A percentile compares a stretch with the other conserved stretches of the same genome.
Evolutionary conservation across 1,140 invertebrate genomes (phyloP).

Genomic region (Rhopalosiphum padi): DNA sequence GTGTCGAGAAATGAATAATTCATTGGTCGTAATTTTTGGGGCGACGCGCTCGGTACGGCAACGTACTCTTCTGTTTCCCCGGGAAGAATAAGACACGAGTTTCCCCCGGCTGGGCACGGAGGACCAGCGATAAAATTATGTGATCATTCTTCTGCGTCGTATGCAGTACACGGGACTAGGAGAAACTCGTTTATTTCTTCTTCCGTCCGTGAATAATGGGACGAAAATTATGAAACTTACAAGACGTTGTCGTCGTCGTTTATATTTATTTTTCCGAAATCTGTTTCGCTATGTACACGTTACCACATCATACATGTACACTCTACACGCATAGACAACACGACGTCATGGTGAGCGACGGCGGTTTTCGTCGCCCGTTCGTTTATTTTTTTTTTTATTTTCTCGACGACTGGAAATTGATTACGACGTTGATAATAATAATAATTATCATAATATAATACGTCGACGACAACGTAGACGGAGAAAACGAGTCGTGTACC

Average conservation of each 20-base stretch:
- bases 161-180: not conserved
- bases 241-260: constrained; percentile 13
- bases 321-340: not conserved
- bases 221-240: constrained; percentile 46
- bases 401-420: not conserved
- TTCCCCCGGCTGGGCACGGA: not conserved
- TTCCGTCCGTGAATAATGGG: constrained; percentile 39
- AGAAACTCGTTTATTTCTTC: constrained; percentile 35
- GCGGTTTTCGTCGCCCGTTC: not conserved
- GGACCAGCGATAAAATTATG: not conserved
- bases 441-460: not conserved
- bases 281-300: not conserved
- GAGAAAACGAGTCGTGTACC: not conserved
- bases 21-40: constrained; percentile 37
- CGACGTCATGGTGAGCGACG: constrained; percentile 18
- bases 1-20: constrained; percentile 49
- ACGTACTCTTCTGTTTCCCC: not conserved
- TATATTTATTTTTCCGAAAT: constrained; percentile 28
- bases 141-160: constrained; percentile 22
- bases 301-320: not conserved
- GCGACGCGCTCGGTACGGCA: not conserved
- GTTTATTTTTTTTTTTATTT: not conserved
- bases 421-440: not conserved
- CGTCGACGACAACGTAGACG: not conserved
- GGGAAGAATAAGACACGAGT: not conserved